Evolutionary conservation across 2,888 invertebrate genomes (phyloP).

Genomic region (Orthonevra nobilis): DNA sequence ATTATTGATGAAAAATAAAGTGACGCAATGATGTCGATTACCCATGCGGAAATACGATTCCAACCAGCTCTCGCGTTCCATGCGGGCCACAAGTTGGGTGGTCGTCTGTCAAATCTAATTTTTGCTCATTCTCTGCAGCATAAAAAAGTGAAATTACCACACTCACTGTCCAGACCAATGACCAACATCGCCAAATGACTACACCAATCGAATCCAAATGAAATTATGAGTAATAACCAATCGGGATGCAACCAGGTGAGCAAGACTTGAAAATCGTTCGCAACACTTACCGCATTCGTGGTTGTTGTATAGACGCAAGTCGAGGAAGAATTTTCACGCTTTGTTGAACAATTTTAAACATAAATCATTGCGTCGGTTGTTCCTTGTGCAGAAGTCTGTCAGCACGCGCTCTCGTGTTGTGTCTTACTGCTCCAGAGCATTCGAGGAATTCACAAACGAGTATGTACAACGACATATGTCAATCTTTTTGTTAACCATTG

Average conservation of each 20-base stretch:
- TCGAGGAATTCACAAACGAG: conserved; percentile 46
- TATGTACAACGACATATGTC: conserved; percentile 8
- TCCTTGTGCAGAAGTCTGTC: background rate
- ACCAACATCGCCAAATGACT: conserved; percentile 33
- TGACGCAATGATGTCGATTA: conserved; percentile 24
- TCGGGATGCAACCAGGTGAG: conserved; percentile 29
- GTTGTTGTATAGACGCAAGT: background rate
- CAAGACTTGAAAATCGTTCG: conserved; percentile 4
- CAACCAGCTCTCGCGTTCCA: background rate
- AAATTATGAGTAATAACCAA: conserved; percentile 32
- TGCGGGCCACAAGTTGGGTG: background rate
- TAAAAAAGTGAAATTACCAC: conserved; percentile 43
- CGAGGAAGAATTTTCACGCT: conserved; percentile 45
- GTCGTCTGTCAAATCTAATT: conserved; percentile 19
- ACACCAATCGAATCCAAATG: conserved; percentile 33
- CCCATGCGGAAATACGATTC: conserved; percentile 4
- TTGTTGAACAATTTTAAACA: conserved; percentile 40
- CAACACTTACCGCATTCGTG: background rate
- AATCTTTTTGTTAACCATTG: background rate
- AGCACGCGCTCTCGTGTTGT: conserved; percentile 47
- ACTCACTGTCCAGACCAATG: conserved; percentile 29
- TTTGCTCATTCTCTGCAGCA: background rate
- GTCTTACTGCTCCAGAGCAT: conserved; percentile 41
- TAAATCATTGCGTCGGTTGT: too few species aligned
- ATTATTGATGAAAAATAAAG: conserved; percentile 3